Percentiles rank a stretch among this genome's conserved stretches.
Conservation (phyloP, 2,113 vertebrate genomes). For the Sinocyclocheilus anophthalmus region DNA sequence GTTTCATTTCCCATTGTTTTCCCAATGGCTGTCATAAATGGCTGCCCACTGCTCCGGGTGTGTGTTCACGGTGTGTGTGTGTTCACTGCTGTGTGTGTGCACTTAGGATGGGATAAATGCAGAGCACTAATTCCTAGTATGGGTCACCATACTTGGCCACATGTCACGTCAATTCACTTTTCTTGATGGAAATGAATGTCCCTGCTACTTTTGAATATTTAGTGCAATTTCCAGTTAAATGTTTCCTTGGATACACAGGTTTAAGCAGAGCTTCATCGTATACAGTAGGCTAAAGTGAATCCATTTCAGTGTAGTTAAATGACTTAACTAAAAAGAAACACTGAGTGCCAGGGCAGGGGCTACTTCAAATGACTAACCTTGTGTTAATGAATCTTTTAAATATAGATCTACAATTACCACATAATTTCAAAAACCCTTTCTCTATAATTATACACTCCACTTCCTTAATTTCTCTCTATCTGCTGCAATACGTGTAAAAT, state of each 20-base stretch:
- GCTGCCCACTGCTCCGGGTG: too few species aligned
- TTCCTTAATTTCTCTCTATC: not conserved
- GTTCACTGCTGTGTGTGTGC: too few species aligned
- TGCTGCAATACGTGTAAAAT: not conserved
- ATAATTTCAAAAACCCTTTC: not conserved
- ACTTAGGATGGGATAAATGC: too few species aligned
- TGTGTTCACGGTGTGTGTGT: too few species aligned
- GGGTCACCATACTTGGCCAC: too few species aligned
- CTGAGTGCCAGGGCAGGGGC: not conserved
- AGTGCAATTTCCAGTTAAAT: not conserved
- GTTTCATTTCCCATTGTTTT: not conserved
- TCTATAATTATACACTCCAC: not conserved
- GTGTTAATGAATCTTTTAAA: not conserved
- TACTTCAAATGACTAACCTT: not conserved
- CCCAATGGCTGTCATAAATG: too few species aligned
- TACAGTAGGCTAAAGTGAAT: not conserved
- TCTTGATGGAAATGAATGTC: not conserved
- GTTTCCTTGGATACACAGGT: not conserved
- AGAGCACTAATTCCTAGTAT: too few species aligned
- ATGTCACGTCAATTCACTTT: too few species aligned
- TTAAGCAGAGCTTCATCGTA: not conserved
- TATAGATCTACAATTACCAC: not conserved
- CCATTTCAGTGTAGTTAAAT: not conserved
- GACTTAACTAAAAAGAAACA: too few species aligned
- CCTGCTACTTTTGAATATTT: not conserved